These are phyloP conservation scores for Choristoneura rosaceana DNA, from an alignment of 2,888 invertebrate species.

Conservation along the genomic window DNA sequence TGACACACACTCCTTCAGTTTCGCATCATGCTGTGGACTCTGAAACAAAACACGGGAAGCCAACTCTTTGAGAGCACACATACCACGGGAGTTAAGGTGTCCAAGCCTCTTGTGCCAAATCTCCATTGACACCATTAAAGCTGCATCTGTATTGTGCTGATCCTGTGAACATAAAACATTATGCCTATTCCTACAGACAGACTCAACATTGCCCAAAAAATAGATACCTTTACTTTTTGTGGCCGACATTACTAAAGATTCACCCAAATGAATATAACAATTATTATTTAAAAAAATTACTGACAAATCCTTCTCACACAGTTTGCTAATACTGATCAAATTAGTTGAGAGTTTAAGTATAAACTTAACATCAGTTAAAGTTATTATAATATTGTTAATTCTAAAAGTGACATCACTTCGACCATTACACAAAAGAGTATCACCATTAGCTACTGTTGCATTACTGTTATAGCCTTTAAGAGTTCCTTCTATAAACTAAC, in stretches of 20 bases:
- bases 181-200: no score
- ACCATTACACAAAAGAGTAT: constrained; percentile 3
- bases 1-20: not conserved
- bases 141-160: no score
- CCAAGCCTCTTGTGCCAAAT: constrained; percentile 7
- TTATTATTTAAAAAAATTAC: not conserved
- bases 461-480: constrained; percentile 6
- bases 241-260: constrained; percentile 3
- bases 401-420: not conserved
- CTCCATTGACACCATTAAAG: not conserved
- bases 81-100: constrained; percentile 5
- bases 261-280: constrained; percentile 4
- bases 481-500: not conserved
- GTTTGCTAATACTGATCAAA: not conserved
- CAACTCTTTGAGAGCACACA: not conserved
- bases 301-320: not conserved
- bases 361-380: not conserved
- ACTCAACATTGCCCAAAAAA: no score
- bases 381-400: not conserved
- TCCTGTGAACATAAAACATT: no score
- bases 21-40: not conserved
- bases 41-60: not conserved
- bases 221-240: not conserved
- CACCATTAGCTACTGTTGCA: constrained; percentile 7
- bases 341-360: constrained; percentile 12